phyloP scores from a whole-genome alignment of 2,113 vertebrate genomes.

The Hiodon tergisus region DNA sequence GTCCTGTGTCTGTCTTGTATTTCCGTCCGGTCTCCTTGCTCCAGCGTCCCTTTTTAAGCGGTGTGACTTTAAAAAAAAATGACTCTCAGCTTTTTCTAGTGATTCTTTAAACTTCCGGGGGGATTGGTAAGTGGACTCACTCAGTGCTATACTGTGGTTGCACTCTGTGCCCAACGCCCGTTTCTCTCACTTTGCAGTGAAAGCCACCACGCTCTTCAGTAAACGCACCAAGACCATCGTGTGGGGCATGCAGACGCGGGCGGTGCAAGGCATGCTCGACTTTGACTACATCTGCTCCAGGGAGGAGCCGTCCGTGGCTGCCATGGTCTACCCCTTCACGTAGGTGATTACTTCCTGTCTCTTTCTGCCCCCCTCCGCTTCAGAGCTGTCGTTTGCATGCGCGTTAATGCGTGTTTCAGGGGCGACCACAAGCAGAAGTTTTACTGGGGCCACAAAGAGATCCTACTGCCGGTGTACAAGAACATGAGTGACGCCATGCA shows the following conservation, averaged over 20 bases:
- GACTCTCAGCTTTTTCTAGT: no score
- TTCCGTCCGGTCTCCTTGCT: no score
- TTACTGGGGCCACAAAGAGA: constrained; percentile 99
- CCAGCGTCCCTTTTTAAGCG: no score
- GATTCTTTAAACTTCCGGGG: not conserved
- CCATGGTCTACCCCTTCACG: constrained; percentile 98
- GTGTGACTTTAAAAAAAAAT: no score
- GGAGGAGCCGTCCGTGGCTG: constrained; percentile 83
- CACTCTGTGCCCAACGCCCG: not conserved
- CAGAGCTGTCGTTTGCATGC: not conserved
- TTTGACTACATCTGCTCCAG: constrained; percentile 94
- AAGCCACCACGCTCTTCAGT: constrained; percentile 80
- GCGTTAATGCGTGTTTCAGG: constrained; percentile 47
- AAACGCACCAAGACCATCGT: constrained; percentile 86
- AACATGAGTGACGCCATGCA: constrained; percentile 96
- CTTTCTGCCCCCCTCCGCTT: not conserved
- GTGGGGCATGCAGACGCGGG: constrained; percentile 98
- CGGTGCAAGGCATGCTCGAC: constrained; percentile 96
- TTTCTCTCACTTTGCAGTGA: constrained; percentile 57
- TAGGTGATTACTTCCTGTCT: constrained; percentile 45
- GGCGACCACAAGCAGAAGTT: constrained; percentile 99
- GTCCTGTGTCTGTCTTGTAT: no score
- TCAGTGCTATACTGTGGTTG: not conserved
- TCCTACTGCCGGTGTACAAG: constrained; percentile 92
- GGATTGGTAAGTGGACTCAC: not conserved